These are phyloP conservation scores for Lamprologus lemairii DNA, from an alignment of 2,113 vertebrate species.

Conservation along the genomic window DNA sequence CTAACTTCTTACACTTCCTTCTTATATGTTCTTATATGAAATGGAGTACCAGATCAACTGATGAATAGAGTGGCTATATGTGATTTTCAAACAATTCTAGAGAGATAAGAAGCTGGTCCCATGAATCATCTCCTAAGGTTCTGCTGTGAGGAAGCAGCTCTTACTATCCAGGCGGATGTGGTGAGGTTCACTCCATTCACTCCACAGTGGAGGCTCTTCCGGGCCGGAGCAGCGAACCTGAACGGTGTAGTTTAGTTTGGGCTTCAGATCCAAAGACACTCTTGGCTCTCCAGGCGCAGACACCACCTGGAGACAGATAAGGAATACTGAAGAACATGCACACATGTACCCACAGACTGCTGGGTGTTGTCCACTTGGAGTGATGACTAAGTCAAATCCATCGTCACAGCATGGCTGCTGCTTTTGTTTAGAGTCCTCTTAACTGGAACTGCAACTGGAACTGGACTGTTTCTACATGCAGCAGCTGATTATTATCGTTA, in stretches of 20 bases:
- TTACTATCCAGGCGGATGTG: constrained; percentile 72
- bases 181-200: constrained; percentile 78
- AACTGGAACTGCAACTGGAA: not conserved
- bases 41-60: not conserved
- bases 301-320: constrained; percentile 62
- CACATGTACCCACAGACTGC: not conserved
- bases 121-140: not conserved
- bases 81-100: not conserved
- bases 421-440: not conserved
- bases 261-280: constrained; percentile 58
- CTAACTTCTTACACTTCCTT: not conserved
- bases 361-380: not conserved
- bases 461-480: not conserved
- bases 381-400: not conserved
- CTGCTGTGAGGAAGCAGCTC: not conserved
- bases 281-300: constrained; percentile 32
- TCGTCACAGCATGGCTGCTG: not conserved
- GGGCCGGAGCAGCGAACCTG: constrained; percentile 72
- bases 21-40: not conserved
- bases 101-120: not conserved
- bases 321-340: not conserved
- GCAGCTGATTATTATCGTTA: not conserved
- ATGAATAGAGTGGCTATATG: not conserved
- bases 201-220: constrained; percentile 73
- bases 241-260: constrained; percentile 62